Percentiles rank a stretch among this genome's conserved stretches.
These are phyloP conservation scores for Aphelocoma coerulescens DNA, from an alignment of 2,113 vertebrate species.

Conservation along the genomic window DNA sequence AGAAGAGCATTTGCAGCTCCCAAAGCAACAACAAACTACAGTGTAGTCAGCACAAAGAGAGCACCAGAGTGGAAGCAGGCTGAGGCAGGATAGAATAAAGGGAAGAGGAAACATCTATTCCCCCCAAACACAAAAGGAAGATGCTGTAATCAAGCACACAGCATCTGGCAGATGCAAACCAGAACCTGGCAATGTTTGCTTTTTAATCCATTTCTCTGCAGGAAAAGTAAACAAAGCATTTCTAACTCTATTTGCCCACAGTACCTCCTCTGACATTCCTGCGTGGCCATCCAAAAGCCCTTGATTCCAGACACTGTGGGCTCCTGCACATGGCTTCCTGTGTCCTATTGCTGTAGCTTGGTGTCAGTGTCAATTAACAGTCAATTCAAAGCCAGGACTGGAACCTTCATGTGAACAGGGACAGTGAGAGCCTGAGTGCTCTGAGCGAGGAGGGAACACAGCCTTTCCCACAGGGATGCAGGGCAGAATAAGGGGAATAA, in stretches of 20 bases:
- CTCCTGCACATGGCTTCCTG: neutral
- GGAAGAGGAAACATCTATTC: neutral
- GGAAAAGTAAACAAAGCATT: neutral
- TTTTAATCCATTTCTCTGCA: neutral
- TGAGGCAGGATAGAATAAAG: neutral
- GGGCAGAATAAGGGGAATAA: neutral
- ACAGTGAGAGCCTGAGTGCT: neutral
- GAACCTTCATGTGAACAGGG: neutral
- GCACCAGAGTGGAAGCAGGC: neutral
- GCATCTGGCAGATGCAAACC: neutral
- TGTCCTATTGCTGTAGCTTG: neutral
- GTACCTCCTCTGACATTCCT: neutral
- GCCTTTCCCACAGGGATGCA: neutral
- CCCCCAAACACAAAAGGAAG: neutral
- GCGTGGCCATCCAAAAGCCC: neutral
- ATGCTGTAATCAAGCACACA: neutral
- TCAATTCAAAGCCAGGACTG: accelerated
- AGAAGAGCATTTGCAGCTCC: neutral
- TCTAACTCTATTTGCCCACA: neutral
- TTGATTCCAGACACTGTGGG: neutral
- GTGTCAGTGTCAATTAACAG: neutral
- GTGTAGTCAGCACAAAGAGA: neutral
- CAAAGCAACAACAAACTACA: neutral
- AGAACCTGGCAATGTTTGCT: neutral
- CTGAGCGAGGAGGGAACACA: neutral